Percentiles rank a stretch among this genome's conserved stretches.
phyloP scores from a whole-genome alignment of 2,113 vertebrate species.

The Catharus minimus region DNA sequence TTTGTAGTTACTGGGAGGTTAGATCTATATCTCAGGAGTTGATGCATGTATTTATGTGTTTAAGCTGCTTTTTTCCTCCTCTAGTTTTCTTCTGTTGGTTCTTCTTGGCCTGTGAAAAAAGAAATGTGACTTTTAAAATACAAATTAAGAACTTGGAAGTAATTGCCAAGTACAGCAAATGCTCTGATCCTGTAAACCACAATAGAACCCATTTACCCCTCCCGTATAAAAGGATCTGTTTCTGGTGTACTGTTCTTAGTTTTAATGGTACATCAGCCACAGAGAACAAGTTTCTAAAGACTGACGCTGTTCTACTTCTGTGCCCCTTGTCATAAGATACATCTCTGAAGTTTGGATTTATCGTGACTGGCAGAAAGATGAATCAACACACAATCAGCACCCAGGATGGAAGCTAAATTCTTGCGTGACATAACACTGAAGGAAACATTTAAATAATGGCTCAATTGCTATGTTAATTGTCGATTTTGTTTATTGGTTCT shows the following conservation, averaged over 20 bases:
- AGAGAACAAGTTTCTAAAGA: not conserved
- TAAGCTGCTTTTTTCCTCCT: not conserved
- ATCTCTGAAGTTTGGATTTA: not conserved
- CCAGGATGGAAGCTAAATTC: not conserved
- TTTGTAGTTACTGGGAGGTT: conserved; percentile 14
- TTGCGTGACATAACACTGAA: not conserved
- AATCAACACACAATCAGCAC: not conserved
- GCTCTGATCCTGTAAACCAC: not conserved
- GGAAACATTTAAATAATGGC: not conserved
- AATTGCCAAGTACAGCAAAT: conserved; percentile 10
- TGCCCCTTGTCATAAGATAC: not conserved
- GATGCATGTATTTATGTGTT: not conserved
- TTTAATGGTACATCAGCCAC: not conserved
- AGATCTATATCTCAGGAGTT: conserved; percentile 10
- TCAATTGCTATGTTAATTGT: not conserved
- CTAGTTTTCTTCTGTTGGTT: not conserved
- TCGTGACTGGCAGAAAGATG: not conserved
- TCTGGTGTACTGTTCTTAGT: not conserved
- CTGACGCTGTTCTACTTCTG: not conserved
- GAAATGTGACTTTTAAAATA: conserved; percentile 1
- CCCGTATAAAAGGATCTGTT: not conserved
- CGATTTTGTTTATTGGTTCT: not conserved
- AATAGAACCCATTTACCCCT: not conserved
- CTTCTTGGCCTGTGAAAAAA: conserved; percentile 15
- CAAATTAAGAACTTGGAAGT: not conserved